Evolutionary conservation across 2,113 vertebrate species (phyloP).

Genomic region (Esox niger): DNA sequence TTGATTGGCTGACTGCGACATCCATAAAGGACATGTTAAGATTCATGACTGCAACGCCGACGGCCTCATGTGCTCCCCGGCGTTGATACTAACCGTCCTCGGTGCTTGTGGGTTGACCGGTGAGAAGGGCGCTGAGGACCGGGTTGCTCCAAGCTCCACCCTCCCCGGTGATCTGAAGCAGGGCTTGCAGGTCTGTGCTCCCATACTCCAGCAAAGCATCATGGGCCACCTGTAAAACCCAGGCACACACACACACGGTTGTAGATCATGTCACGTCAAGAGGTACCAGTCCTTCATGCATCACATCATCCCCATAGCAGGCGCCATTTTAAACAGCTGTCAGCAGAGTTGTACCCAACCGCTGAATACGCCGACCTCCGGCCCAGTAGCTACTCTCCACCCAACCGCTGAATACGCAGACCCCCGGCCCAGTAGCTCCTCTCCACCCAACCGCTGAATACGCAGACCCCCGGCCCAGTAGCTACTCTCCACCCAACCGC

Average conservation of each 20-base stretch:
- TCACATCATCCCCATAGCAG: no score
- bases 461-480: no score
- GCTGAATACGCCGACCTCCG: no score
- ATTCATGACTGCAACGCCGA: background rate
- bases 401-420: no score
- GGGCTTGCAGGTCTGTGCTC: conserved; percentile 89
- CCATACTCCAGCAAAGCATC: conserved; percentile 88
- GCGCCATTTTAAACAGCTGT: no score
- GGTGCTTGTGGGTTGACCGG: conserved; percentile 80
- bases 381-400: no score
- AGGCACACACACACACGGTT: background rate
- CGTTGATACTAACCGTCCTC: conserved; percentile 81
- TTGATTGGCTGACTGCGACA: background rate
- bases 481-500: no score
- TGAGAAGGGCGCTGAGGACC: conserved; percentile 85
- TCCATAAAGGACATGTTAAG: background rate
- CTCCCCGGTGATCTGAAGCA: conserved; percentile 90
- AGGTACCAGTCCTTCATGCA: background rate
- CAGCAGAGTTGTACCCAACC: no score
- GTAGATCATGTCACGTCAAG: background rate
- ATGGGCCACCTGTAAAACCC: conserved; percentile 75
- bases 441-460: no score
- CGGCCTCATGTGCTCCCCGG: background rate
- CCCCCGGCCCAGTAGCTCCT: no score
- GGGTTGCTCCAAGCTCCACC: conserved; percentile 92